These are phyloP conservation scores for Chaetophractus vellerosus DNA, from an alignment of 2,797 vertebrate species.

Conservation along the genomic window DNA sequence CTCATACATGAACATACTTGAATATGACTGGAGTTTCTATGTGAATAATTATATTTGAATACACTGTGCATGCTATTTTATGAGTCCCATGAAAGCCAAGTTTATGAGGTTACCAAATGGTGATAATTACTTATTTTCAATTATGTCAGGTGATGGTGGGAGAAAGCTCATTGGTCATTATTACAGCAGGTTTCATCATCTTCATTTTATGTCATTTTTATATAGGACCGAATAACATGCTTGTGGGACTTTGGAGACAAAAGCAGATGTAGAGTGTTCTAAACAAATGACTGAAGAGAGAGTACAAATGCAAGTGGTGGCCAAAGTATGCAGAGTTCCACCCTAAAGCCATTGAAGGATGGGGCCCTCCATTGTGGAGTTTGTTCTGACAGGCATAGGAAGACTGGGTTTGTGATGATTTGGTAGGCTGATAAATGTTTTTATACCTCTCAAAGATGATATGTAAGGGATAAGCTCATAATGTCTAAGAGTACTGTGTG, in stretches of 20 bases:
- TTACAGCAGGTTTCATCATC: slow-evolving; percentile 44
- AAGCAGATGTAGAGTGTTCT: slow-evolving; percentile 67
- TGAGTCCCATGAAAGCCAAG: slow-evolving; percentile 66
- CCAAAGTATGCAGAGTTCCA: slow-evolving; percentile 34
- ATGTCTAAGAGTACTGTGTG: background rate
- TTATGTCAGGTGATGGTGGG: slow-evolving; percentile 40
- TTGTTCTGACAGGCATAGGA: background rate
- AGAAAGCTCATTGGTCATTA: slow-evolving; percentile 52
- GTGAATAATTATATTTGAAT: slow-evolving; percentile 63
- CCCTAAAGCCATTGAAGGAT: background rate
- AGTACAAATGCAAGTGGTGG: slow-evolving; percentile 44
- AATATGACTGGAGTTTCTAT: slow-evolving; percentile 67
- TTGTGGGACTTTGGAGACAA: slow-evolving; percentile 61
- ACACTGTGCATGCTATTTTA: slow-evolving; percentile 65
- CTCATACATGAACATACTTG: slow-evolving; percentile 61
- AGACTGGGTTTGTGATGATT: background rate
- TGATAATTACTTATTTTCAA: slow-evolving; percentile 79
- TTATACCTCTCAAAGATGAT: background rate
- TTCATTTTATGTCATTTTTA: slow-evolving; percentile 68
- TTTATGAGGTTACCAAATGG: slow-evolving; percentile 76
- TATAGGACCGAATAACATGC: slow-evolving; percentile 57
- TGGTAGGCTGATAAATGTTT: slow-evolving; percentile 3
- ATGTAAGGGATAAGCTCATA: background rate
- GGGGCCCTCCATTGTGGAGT: background rate
- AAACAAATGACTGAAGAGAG: slow-evolving; percentile 62